Evolutionary conservation across 2,797 vertebrate genomes (phyloP).

Genomic region (Coluber constrictor): DNA sequence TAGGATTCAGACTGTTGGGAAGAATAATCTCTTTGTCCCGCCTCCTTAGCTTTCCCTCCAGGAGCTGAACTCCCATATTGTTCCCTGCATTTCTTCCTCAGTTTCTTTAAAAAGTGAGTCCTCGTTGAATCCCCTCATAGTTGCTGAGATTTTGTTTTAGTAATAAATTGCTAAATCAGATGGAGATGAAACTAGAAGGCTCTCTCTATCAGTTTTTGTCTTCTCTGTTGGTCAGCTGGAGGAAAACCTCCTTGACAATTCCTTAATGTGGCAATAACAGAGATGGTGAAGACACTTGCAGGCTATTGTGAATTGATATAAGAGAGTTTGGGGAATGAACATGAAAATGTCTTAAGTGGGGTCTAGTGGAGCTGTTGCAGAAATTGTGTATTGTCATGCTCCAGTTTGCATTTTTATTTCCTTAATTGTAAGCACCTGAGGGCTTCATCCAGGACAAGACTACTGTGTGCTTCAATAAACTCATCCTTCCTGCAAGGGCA

Average conservation of each 20-base stretch:
- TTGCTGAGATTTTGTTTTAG: neutral
- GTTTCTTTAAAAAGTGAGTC: neutral
- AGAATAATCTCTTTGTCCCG: neutral
- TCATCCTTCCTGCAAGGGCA: neutral
- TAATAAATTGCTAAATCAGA: neutral
- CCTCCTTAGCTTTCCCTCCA: neutral
- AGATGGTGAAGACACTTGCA: neutral
- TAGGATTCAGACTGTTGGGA: neutral
- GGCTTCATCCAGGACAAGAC: neutral
- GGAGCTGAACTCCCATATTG: neutral
- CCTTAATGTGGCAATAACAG: neutral
- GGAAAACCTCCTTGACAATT: neutral
- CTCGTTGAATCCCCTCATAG: neutral
- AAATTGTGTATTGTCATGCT: neutral
- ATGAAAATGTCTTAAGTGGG: neutral
- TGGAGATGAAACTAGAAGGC: neutral
- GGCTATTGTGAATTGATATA: neutral
- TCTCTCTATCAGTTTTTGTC: neutral
- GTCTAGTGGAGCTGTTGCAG: neutral
- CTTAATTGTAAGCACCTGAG: neutral
- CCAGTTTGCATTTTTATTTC: neutral
- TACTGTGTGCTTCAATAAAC: neutral
- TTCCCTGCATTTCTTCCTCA: neutral
- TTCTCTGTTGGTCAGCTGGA: neutral
- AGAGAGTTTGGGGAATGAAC: neutral